phyloP scores from a whole-genome alignment of 2,888 invertebrate species.

The Amblyteles armatorius region DNA sequence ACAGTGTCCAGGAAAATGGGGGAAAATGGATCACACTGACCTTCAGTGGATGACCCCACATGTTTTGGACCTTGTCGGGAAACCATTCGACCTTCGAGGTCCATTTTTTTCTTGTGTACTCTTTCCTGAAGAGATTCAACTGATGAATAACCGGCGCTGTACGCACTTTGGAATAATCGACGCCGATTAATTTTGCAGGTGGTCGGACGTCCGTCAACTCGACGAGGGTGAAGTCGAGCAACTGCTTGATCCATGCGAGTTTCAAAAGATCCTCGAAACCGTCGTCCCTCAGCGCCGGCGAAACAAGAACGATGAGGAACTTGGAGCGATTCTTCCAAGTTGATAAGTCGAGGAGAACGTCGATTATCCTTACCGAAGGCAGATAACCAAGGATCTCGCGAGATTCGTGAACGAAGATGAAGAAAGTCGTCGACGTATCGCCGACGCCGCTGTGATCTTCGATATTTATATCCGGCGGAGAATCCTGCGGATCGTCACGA shows the following conservation, averaged over 20 bases:
- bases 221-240: constrained; percentile 65
- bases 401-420: constrained; percentile 27
- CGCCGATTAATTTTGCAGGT: not conserved
- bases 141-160: constrained; percentile 54
- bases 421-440: constrained; percentile 28
- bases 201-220: constrained; percentile 44
- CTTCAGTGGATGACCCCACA: constrained; percentile 68
- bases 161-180: not conserved
- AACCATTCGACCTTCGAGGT: constrained; percentile 53
- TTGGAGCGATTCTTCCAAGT: constrained; percentile 8
- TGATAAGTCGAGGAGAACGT: constrained; percentile 28
- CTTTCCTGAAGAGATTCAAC: constrained; percentile 68
- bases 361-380: constrained; percentile 14
- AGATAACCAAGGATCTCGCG: not conserved
- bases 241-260: constrained; percentile 58
- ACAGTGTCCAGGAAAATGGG: constrained; percentile 21
- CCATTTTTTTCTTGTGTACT: constrained; percentile 44
- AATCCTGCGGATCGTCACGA: not conserved
- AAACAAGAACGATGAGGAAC: constrained; percentile 48
- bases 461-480: not conserved
- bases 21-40: constrained; percentile 13
- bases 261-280: constrained; percentile 54
- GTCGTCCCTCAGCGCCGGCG: constrained; percentile 12
- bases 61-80: constrained; percentile 66
- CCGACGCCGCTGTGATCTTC: not conserved